Conservation (phyloP, 37 sponge, comb jelly and placozoan species). For the Eunapius fragilis region DNA sequence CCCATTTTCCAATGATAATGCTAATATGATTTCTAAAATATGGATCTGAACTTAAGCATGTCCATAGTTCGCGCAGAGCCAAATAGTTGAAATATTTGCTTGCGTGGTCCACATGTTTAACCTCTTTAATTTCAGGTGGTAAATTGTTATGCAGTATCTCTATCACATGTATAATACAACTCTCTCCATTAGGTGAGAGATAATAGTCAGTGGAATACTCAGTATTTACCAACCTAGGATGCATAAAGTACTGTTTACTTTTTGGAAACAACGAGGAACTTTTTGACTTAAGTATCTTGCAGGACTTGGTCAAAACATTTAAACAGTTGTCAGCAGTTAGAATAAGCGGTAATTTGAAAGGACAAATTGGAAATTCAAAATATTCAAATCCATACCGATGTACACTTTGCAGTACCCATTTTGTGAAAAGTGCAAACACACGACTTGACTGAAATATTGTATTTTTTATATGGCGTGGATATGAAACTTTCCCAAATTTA, state of each 20-base stretch:
- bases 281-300: background rate
- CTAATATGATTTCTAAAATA: background rate
- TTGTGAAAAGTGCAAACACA: conserved; percentile 11
- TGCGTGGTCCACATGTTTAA: background rate
- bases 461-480: conserved; percentile 11
- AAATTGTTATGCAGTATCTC: background rate
- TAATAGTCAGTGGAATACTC: conserved; percentile 4
- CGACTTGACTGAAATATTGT: conserved; percentile 16
- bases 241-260: conserved; percentile 16
- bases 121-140: background rate
- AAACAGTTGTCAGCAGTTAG: conserved; percentile 34
- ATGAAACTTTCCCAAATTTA: background rate
- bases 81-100: background rate
- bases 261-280: conserved; percentile 12
- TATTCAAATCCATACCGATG: background rate
- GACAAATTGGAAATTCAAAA: conserved; percentile 18
- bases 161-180: background rate
- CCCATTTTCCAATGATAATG: background rate
- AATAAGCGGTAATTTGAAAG: conserved; percentile 17
- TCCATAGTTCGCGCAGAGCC: background rate
- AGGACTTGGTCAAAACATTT: background rate
- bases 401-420: background rate
- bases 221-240: conserved; percentile 30
- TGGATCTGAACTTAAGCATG: background rate
- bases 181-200: background rate